phyloP scores from a whole-genome alignment of 2,113 vertebrate species.

The Bubo bubo region DNA sequence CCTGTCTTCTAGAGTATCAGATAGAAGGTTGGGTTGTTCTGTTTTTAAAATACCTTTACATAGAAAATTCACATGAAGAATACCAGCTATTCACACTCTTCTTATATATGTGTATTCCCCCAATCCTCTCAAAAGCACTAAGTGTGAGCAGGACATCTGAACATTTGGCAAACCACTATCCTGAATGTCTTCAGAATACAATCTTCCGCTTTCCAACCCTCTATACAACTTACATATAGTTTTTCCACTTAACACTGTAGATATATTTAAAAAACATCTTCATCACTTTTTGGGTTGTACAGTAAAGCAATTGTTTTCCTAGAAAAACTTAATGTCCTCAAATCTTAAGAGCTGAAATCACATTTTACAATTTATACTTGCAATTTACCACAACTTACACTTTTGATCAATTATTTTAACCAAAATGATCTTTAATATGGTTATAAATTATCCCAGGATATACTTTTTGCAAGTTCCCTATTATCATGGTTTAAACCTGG shows the following conservation, averaged over 20 bases:
- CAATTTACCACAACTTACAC: not conserved
- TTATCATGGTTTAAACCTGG: too few species aligned
- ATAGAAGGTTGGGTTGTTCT: not conserved
- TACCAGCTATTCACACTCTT: not conserved
- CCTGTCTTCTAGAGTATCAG: not conserved
- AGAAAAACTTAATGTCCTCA: not conserved
- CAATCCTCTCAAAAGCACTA: not conserved
- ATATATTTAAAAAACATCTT: not conserved
- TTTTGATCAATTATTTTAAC: not conserved
- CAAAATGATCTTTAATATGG: not conserved
- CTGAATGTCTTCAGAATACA: not conserved
- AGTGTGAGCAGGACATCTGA: not conserved
- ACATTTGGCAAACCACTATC: not conserved
- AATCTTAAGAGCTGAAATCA: not conserved
- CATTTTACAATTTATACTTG: not conserved
- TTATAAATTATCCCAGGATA: not conserved
- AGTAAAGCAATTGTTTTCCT: not conserved
- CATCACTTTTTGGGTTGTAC: not conserved
- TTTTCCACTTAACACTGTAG: not conserved
- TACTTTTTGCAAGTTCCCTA: not conserved
- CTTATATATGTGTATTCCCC: not conserved
- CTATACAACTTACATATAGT: not conserved
- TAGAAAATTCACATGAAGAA: not conserved
- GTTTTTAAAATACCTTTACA: not conserved
- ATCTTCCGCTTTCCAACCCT: not conserved